Conservation (phyloP, 92 coral and sea anemone species). For the Montipora capitata region DNA sequence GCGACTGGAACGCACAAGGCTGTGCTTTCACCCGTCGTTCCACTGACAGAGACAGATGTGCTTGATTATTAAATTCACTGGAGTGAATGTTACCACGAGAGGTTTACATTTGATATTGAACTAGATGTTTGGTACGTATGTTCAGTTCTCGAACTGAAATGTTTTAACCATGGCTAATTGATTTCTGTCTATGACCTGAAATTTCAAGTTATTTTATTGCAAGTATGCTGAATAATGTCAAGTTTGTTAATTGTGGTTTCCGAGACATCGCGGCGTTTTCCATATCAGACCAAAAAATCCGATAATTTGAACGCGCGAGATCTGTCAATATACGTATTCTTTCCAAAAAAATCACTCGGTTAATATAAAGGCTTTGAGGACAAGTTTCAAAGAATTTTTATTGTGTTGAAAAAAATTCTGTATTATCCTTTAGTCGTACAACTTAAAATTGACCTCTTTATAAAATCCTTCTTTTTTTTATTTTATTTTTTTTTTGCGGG, state of each 20-base stretch:
- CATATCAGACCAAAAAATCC: slow-evolving; percentile 10
- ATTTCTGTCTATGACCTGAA: not conserved
- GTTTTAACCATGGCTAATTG: not conserved
- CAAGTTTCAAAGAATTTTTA: not conserved
- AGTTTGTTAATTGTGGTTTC: not conserved
- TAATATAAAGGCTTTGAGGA: too few species aligned
- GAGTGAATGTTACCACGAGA: not conserved
- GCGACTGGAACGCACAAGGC: not conserved
- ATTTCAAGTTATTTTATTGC: not conserved
- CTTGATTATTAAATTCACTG: not conserved
- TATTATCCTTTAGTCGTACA: not conserved
- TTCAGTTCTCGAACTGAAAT: not conserved
- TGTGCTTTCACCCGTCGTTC: not conserved
- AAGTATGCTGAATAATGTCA: not conserved
- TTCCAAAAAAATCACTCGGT: not conserved
- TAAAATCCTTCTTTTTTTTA: not conserved
- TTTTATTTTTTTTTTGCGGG: not conserved
- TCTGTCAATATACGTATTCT: not conserved
- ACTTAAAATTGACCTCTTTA: slow-evolving; percentile 36
- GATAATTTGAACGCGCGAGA: not conserved
- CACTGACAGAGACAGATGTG: slow-evolving; percentile 23
- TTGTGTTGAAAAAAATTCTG: not conserved
- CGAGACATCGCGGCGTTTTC: not conserved
- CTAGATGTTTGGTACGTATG: not conserved
- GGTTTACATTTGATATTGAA: not conserved